Evolutionary conservation across 1,140 invertebrate genomes (phyloP).

Genomic region (Drosophila mayri): DNA sequence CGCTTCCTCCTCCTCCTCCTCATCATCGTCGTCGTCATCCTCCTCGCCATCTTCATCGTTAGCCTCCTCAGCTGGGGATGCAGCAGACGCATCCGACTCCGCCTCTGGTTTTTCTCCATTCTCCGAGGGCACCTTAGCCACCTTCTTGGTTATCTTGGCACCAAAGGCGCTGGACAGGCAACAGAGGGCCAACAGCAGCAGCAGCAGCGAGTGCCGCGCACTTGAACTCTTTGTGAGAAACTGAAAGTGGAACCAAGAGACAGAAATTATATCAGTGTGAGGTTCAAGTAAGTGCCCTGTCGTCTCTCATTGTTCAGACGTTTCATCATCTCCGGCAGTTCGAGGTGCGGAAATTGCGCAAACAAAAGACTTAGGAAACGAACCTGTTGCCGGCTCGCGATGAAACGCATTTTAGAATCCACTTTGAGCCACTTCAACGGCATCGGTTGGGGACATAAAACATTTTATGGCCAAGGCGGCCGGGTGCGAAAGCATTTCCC

Average conservation of each 20-base stretch:
- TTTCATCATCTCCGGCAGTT: slow-evolving; percentile 55
- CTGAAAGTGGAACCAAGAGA: slow-evolving; percentile 65
- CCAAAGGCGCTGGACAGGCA: slow-evolving; percentile 59
- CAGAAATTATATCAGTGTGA: slow-evolving; percentile 43
- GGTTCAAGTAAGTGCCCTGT: slow-evolving; percentile 31
- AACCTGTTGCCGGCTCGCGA: slow-evolving; percentile 54
- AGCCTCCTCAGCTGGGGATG: slow-evolving; percentile 20
- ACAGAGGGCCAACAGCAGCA: slow-evolving; percentile 61
- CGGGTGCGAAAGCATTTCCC: slow-evolving; percentile 59
- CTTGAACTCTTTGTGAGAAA: slow-evolving; percentile 82
- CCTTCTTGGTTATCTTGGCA: slow-evolving; percentile 71
- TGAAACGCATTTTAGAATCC: slow-evolving; percentile 63
- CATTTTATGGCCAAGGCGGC: slow-evolving; percentile 40
- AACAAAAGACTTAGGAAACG: slow-evolving; percentile 76
- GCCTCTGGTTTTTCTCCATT: slow-evolving; percentile 49
- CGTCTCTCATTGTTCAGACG: slow-evolving; percentile 56
- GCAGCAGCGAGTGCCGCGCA: slow-evolving; percentile 62
- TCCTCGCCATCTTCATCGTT: slow-evolving; percentile 29
- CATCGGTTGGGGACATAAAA: slow-evolving; percentile 33
- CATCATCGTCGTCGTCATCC: slow-evolving; percentile 29
- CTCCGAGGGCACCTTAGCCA: slow-evolving; percentile 45
- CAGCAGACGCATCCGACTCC: slow-evolving; percentile 13
- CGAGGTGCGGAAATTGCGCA: slow-evolving; percentile 67
- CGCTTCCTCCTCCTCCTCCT: slow-evolving; percentile 35
- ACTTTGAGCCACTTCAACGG: slow-evolving; percentile 22